Evolutionary conservation across 2,888 invertebrate genomes (phyloP), one percentile per base, ranked within the genome.

Genomic region (Trissolcus japonicus): DNA sequence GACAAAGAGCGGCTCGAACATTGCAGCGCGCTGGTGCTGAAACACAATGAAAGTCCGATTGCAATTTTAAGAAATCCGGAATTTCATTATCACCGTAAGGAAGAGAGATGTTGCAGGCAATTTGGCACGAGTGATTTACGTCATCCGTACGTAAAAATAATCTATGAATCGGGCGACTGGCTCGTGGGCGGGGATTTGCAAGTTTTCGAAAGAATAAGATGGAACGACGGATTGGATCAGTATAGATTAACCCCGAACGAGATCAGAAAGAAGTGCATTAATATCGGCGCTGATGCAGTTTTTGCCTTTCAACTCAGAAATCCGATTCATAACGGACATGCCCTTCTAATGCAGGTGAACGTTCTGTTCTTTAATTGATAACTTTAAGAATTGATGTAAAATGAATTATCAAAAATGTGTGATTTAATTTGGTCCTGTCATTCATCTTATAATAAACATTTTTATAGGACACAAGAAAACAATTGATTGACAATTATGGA

Each of bases 311-410:
- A 93, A 91, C 91, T 97, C 14, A 92, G 99, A 53, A 99, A 99
- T 90, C 99, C 99, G 0, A 96, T 99, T 78, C 99, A 99, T 90
- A 99, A 99, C 88, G 99, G 99, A 0, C 99, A 99, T 89, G 98
- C 98, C 0, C 91, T 99, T 25, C 90, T 99, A 63, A 99, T 99
- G 98, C 95, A 95, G 86, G 92, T 90, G 35, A 29, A 29, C 29
- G 3, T 35, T 11, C 11, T 35, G 35, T 35, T 35, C 35, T 35
- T 11, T 9, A 9, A 35, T 35, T 9, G 1, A 35, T 11, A 2
- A 25, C 9, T 9, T 35, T 35, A 6, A 29, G 11, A 9, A 35
- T 35, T 11, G 1, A n/a, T n/a, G n/a, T n/a, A n/a, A n/a, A 35
- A 35, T 46, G 4, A 46, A 46, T 14, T 46, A 14, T 46, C n/a